Conservation (phyloP, 2,888 invertebrate genomes). For the Syritta pipiens region DNA sequence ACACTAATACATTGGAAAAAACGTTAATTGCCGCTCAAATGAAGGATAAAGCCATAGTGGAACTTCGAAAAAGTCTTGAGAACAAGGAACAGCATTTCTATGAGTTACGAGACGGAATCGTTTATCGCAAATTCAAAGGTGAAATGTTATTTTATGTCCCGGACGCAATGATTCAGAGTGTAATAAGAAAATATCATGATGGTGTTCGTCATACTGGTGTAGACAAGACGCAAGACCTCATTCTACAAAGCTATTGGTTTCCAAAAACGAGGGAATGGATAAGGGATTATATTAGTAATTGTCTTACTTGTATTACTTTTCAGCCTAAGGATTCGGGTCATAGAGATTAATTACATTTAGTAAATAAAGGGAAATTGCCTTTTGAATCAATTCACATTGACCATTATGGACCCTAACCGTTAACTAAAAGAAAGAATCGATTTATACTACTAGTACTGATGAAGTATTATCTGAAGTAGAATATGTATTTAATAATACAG, state of each 20-base stretch:
- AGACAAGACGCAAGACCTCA: slow-evolving; percentile 3
- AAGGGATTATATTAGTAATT: background rate
- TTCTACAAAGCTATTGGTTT: background rate
- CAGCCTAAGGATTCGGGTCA: slow-evolving; percentile 13
- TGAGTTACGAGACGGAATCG: background rate
- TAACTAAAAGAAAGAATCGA: background rate
- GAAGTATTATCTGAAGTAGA: slow-evolving; percentile 17
- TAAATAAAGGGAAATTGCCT: background rate
- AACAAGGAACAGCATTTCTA: background rate
- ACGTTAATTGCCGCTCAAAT: background rate
- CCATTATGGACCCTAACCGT: background rate
- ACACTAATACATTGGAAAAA: background rate
- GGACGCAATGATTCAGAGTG: background rate
- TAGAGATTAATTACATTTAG: slow-evolving; percentile 4
- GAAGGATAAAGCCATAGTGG: background rate
- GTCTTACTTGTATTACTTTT: slow-evolving; percentile 5
- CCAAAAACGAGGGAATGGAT: background rate
- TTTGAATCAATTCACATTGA: background rate
- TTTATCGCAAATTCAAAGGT: background rate
- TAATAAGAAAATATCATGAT: background rate
- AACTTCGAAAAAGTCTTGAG: background rate
- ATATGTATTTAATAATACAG: slow-evolving; percentile 24
- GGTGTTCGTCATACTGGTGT: background rate
- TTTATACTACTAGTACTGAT: too few relatives aligned
- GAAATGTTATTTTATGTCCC: slow-evolving; percentile 7